Evolutionary conservation across 1,140 invertebrate genomes (phyloP).

Genomic region (Ooceraea biroi): DNA sequence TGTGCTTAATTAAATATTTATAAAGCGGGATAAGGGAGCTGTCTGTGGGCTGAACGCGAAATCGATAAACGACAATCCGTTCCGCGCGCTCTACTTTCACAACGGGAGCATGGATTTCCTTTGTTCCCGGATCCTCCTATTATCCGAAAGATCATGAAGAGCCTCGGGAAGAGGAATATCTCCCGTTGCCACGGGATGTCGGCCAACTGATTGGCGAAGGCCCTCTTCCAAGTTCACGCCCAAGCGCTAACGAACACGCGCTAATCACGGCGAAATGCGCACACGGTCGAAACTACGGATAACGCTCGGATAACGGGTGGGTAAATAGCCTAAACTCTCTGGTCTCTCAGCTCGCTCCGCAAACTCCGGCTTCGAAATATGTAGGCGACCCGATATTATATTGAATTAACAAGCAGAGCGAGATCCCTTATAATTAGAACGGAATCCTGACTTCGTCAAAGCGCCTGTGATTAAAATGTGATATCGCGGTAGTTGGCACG

Average conservation of each 20-base stretch:
- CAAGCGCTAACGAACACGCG: slow-evolving; percentile 71
- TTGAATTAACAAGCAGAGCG: slow-evolving; percentile 32
- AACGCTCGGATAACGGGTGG: slow-evolving; percentile 21
- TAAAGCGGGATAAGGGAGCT: slow-evolving; percentile 34
- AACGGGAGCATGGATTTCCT: slow-evolving; percentile 8
- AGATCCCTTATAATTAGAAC: slow-evolving; percentile 45
- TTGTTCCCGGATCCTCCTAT: slow-evolving; percentile 13
- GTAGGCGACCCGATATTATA: slow-evolving; percentile 35
- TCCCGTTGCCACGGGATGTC: slow-evolving; percentile 50
- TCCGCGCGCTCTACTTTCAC: slow-evolving; percentile 59
- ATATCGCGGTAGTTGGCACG: neutral
- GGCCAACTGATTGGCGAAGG: slow-evolving; percentile 76
- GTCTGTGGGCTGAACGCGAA: slow-evolving; percentile 41
- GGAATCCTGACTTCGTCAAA: neutral
- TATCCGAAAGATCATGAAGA: slow-evolving; percentile 17
- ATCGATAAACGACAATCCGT: slow-evolving; percentile 59
- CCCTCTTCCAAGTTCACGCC: slow-evolving; percentile 64
- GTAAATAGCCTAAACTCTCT: slow-evolving; percentile 42
- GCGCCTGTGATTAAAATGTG: slow-evolving; percentile 47
- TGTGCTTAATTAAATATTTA: slow-evolving; percentile 62
- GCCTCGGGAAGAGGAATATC: slow-evolving; percentile 24
- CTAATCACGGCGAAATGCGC: slow-evolving; percentile 56
- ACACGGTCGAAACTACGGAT: slow-evolving; percentile 38
- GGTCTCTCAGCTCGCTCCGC: slow-evolving; percentile 13
- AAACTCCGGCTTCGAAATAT: slow-evolving; percentile 16